Evolutionary conservation across 2,797 vertebrate species (phyloP).

Genomic region (Babyrousa celebensis): DNA sequence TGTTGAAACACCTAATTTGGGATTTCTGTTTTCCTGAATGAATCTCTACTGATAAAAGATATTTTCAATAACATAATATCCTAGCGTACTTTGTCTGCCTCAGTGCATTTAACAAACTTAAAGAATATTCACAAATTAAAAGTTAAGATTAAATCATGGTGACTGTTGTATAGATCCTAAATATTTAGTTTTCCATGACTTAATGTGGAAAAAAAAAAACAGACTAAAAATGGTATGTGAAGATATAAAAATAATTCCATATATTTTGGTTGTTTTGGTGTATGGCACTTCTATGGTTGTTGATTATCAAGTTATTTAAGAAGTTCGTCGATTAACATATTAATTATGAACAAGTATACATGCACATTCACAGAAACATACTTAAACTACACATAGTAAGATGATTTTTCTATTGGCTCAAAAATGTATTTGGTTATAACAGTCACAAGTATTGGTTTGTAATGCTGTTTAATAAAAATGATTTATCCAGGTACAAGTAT

Average conservation of each 20-base stretch:
- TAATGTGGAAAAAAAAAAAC: not conserved
- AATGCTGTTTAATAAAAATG: conserved; percentile 6
- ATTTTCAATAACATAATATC: not conserved
- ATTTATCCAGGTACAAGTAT: not conserved
- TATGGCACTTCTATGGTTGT: not conserved
- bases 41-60: not conserved
- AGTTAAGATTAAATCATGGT: not conserved
- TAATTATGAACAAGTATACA: not conserved
- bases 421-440: conserved; percentile 26
- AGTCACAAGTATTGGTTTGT: not conserved
- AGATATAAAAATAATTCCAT: not conserved
- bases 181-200: not conserved
- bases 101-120: not conserved
- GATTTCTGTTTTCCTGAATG: not conserved
- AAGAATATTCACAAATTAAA: conserved; percentile 10
- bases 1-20: not conserved
- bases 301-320: not conserved
- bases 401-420: not conserved
- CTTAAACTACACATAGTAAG: not conserved
- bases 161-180: not conserved
- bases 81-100: not conserved
- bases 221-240: not conserved
- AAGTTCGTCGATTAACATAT: not conserved
- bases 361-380: not conserved
- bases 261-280: not conserved